These are phyloP conservation scores for Temnothorax rugatulus DNA, from an alignment of 2,888 invertebrate species.

Conservation along the genomic window DNA sequence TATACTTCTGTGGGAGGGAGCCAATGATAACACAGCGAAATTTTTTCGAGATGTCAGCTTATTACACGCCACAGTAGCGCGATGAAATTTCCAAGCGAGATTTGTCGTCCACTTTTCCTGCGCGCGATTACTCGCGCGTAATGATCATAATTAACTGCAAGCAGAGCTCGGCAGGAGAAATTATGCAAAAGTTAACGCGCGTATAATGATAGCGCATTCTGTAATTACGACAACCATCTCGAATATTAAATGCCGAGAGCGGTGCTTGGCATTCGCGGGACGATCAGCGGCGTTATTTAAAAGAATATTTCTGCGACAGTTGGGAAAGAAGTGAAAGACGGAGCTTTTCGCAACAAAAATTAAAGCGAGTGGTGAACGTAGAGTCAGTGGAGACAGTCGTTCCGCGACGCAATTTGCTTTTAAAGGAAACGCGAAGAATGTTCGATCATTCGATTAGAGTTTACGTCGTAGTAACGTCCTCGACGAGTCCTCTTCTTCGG, in stretches of 20 bases:
- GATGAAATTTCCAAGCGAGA: slow-evolving; percentile 37
- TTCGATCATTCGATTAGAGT: slow-evolving; percentile 49
- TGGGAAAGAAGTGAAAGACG: neutral
- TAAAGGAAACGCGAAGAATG: slow-evolving; percentile 43
- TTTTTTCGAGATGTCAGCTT: slow-evolving; percentile 32
- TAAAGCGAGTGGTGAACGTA: slow-evolving; percentile 6
- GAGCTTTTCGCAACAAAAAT: slow-evolving; percentile 24
- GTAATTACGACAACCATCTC: slow-evolving; percentile 51
- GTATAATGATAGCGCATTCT: slow-evolving; percentile 61
- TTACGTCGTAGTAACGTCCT: slow-evolving; percentile 54
- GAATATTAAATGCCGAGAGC: slow-evolving; percentile 58
- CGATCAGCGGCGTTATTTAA: slow-evolving; percentile 35
- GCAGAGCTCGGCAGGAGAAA: slow-evolving; percentile 29
- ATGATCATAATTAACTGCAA: slow-evolving; percentile 38
- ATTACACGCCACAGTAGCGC: slow-evolving; percentile 14
- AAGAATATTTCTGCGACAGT: slow-evolving; percentile 5
- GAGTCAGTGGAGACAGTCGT: slow-evolving; percentile 40
- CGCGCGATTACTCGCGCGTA: slow-evolving; percentile 25
- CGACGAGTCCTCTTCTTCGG: slow-evolving; percentile 37
- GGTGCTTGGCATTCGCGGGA: slow-evolving; percentile 28
- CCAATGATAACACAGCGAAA: slow-evolving; percentile 25
- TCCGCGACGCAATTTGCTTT: slow-evolving; percentile 43
- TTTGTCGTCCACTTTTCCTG: slow-evolving; percentile 28
- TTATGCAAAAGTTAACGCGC: slow-evolving; percentile 65
- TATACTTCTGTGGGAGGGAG: neutral